Evolutionary conservation across 2,113 vertebrate genomes (phyloP).

Genomic region (Nothocercus julius): DNA sequence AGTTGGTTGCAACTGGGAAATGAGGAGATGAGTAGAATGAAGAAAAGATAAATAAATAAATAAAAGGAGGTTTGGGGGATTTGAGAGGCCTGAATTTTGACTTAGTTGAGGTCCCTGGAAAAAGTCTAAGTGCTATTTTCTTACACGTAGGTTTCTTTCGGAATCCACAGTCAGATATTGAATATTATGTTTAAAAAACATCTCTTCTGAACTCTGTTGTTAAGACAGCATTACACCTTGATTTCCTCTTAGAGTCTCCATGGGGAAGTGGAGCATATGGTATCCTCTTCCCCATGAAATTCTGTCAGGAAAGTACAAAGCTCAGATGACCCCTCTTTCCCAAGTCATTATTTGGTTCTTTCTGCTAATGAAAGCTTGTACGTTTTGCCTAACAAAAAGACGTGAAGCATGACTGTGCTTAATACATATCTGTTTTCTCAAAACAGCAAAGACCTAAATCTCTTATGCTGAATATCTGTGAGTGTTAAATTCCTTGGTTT

Average conservation of each 20-base stretch:
- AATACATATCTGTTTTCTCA: not conserved
- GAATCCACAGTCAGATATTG: not conserved
- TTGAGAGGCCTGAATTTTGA: not conserved
- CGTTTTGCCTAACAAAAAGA: not conserved
- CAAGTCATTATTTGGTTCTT: not conserved
- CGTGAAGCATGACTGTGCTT: not conserved
- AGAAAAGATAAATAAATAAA: not conserved
- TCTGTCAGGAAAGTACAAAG: not conserved
- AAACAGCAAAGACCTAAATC: not conserved
- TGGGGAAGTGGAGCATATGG: not conserved
- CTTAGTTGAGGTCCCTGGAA: not conserved
- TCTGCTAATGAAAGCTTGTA: not conserved
- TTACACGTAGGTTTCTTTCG: not conserved
- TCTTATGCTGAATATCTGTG: not conserved
- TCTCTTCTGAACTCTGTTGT: not conserved
- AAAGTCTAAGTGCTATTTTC: not conserved
- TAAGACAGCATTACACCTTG: not conserved
- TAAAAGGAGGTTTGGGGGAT: not conserved
- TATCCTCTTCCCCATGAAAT: not conserved
- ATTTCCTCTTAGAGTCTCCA: no score
- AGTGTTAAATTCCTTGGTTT: not conserved
- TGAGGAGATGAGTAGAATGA: not conserved
- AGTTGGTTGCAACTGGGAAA: not conserved
- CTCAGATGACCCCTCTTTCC: not conserved
- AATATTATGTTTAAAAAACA: not conserved